Evolutionary conservation across 2,113 vertebrate genomes (phyloP).

Genomic region (Sphyrna mokarran): DNA sequence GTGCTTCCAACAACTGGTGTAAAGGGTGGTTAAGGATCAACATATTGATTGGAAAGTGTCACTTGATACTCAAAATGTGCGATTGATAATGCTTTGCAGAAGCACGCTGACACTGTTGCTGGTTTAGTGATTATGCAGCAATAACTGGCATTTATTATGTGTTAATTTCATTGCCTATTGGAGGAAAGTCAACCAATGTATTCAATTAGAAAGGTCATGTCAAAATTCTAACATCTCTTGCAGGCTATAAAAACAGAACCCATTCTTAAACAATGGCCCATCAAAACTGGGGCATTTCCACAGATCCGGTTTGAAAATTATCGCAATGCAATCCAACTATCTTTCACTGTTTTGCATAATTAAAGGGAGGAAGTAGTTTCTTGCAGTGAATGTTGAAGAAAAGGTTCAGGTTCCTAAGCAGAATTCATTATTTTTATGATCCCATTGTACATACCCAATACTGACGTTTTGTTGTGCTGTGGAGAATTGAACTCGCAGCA

Average conservation of each 20-base stretch:
- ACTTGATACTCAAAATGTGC: conserved; percentile 4
- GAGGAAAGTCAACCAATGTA: background rate
- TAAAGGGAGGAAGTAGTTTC: background rate
- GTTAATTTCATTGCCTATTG: conserved; percentile 14
- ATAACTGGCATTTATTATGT: background rate
- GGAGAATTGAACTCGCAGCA: background rate
- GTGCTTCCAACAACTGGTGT: background rate
- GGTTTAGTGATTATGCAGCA: background rate
- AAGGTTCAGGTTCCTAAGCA: background rate
- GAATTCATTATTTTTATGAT: background rate
- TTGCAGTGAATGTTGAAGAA: background rate
- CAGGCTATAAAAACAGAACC: background rate
- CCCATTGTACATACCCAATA: background rate
- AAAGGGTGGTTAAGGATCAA: background rate
- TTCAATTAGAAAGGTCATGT: conserved; percentile 26
- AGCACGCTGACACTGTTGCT: background rate
- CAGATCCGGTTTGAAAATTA: background rate
- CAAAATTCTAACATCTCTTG: background rate
- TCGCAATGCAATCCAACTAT: background rate
- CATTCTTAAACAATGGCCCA: no score
- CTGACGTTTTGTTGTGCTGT: background rate
- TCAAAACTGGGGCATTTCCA: background rate
- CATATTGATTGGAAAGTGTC: background rate
- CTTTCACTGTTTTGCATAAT: background rate
- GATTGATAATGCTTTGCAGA: conserved; percentile 1